phyloP scores from a whole-genome alignment of 1,140 invertebrate species.

The Meloidogyne hapla region DNA sequence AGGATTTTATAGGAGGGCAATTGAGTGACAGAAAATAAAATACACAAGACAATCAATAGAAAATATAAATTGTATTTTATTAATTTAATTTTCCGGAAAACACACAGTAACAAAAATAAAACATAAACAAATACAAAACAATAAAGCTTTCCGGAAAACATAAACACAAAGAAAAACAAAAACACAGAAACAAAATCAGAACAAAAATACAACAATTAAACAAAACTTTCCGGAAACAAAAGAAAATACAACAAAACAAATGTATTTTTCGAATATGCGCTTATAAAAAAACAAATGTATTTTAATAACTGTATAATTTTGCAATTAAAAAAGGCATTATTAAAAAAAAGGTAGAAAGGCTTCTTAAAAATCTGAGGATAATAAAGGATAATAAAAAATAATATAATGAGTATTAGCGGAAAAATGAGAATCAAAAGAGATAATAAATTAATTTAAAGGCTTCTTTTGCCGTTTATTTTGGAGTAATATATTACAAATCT shows the following conservation, averaged over 20 bases:
- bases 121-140: too few species aligned
- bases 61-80: too few species aligned
- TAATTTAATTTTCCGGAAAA: too few species aligned
- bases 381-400: slow-evolving; percentile 5
- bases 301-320: neutral
- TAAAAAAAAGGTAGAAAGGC: slow-evolving; percentile 2
- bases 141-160: neutral
- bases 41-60: neutral
- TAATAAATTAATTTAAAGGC: neutral
- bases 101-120: too few species aligned
- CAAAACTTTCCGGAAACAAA: neutral
- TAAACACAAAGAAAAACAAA: neutral
- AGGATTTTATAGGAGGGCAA: neutral
- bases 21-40: neutral
- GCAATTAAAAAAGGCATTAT: slow-evolving; percentile 2
- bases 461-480: neutral
- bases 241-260: neutral
- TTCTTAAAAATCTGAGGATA: neutral
- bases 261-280: neutral
- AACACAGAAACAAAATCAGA: neutral
- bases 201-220: neutral
- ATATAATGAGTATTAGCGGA: slow-evolving; percentile 3
- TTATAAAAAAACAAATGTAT: neutral
- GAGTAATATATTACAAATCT: neutral
- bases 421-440: slow-evolving; percentile 1